These are phyloP conservation scores for Aramus guarauna DNA, from an alignment of 2,113 vertebrate genomes.

Conservation along the genomic window DNA sequence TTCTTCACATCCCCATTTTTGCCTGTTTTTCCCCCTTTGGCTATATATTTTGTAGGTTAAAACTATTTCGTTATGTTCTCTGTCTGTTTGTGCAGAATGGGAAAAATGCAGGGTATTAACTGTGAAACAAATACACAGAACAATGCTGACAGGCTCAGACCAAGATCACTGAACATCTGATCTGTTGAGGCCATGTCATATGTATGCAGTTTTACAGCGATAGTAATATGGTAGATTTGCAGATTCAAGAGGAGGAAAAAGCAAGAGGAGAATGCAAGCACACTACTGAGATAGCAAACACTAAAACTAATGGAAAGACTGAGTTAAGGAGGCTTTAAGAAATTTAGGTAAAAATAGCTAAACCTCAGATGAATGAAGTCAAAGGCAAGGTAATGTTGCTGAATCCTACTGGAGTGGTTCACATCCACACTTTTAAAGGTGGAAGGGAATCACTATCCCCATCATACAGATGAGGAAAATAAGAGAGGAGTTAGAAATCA, in stretches of 20 bases:
- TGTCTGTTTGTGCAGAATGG: not conserved
- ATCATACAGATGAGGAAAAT: not conserved
- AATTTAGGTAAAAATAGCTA: not conserved
- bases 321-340: not conserved
- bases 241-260: not conserved
- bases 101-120: not conserved
- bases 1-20: not conserved
- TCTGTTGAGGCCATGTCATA: not conserved
- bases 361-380: not conserved
- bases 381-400: not conserved
- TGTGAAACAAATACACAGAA: not conserved
- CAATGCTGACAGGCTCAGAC: not conserved
- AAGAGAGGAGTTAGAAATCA: not conserved
- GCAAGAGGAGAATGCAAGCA: not conserved
- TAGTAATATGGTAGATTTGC: not conserved
- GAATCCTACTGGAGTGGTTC: not conserved
- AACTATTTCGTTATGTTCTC: not conserved
- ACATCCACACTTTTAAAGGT: not conserved
- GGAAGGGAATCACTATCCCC: not conserved
- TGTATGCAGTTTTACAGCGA: not conserved
- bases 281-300: not conserved
- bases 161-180: not conserved
- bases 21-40: not conserved
- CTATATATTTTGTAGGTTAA: not conserved
- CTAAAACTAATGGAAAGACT: not conserved